Base-by-base conservation (phyloP, 2,888 invertebrate species). In the Zygogramma bicolorata region DNA sequence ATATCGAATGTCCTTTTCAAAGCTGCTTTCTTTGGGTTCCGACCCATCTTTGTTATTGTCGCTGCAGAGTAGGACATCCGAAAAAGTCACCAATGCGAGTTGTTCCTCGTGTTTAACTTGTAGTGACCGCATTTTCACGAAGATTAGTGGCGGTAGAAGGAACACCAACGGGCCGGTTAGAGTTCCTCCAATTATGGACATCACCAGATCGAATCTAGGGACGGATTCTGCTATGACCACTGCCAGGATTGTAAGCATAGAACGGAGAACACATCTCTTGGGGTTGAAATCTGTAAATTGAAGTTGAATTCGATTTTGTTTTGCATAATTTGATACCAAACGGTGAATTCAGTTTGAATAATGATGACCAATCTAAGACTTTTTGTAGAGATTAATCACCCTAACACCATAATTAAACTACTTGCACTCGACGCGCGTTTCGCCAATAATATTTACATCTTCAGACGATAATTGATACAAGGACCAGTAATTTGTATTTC, bases 121-220 rank as follows among this genome's bases (percentile, higher is more conserved):
- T 79, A 93, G 88, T 62, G 88, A 88, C 65, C 90, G 87, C 8
- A 95, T 91, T 84, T 91, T 92, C 0, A 93, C 88, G 85, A 96
- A 96, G 82, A 97, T 92, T 49, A 96, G 79, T 0, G 96, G 94
- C 0, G 97, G 97, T 71, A 95, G 90, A 71, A 97, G 90, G 78
- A 96, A 97, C 80, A 96, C 93, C 10, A 96, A 87, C 0, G 96
- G 94, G 0, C 95, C 95, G 0, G 93, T 94, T 3, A 97, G 89
- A 0, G 95, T 93, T 3, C 95, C 96, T 0, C 97, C 97, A 8
- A 97, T 92, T 0, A 97, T 88, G 1, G 95, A 93, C 92, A 97
- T 94, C 10, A 97, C 93, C 20, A 95, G 88, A 81, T 96, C 96
- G 83, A 97, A 96, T 76, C 93, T 90, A 0, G 97, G 96, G 0